These are phyloP conservation scores for Cotesia congregata DNA, from an alignment of 2,888 invertebrate genomes.

Conservation along the genomic window DNA sequence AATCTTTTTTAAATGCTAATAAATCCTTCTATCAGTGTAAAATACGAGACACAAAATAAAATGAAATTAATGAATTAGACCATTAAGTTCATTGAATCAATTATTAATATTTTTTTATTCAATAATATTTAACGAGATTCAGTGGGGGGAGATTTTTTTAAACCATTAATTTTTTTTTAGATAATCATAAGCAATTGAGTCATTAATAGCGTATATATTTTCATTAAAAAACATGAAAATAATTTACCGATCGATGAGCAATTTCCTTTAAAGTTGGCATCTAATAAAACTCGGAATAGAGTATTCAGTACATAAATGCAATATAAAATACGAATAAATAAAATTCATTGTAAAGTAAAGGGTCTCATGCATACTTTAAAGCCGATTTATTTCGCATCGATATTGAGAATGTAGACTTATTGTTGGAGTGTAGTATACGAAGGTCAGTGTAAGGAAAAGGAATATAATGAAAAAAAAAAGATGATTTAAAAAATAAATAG, in stretches of 20 bases:
- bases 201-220: background rate
- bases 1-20: too few relatives aligned
- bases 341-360: slow-evolving; percentile 18
- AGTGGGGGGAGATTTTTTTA: too few relatives aligned
- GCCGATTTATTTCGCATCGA: slow-evolving; percentile 40
- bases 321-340: slow-evolving; percentile 12
- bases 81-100: too few relatives aligned
- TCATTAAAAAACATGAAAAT: background rate
- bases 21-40: too few relatives aligned
- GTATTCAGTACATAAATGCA: background rate
- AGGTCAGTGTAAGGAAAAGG: slow-evolving; percentile 19
- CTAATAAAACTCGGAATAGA: background rate
- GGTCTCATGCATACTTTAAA: slow-evolving; percentile 28
- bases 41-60: too few relatives aligned
- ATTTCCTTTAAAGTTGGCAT: background rate
- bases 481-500: slow-evolving; percentile 30
- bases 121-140: too few relatives aligned
- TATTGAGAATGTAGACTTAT: slow-evolving; percentile 31
- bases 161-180: too few relatives aligned
- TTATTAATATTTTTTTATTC: too few relatives aligned
- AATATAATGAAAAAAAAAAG: slow-evolving; percentile 20
- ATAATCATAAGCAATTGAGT: too few relatives aligned
- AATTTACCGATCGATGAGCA: background rate
- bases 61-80: too few relatives aligned
- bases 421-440: background rate